Base-by-base conservation (phyloP, 2,113 vertebrate genomes). In the Eidolon helvum region DNA sequence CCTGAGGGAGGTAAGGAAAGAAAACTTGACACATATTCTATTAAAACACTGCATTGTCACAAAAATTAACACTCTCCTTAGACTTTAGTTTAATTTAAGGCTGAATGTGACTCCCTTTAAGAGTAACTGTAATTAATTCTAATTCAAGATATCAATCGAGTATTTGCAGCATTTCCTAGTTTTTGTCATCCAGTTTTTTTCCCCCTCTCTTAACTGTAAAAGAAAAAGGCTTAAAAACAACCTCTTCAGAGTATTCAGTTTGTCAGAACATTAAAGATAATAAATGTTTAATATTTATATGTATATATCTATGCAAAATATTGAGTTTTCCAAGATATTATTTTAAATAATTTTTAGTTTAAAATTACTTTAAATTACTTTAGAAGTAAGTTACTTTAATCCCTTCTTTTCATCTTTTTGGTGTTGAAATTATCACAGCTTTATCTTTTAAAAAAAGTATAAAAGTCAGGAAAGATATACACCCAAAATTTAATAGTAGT, bases 1-100 rank as follows among this genome's bases (percentile, higher is more conserved):
- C 97, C 99, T 98, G 86, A 35, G 4, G 66, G 50, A 66, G 18
- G 22, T 24, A 35, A 50, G 63, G 38, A 65, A 78, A 95, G 48
- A 63, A 61, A 65, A 65, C 16, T 7, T 19, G n/a, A 38, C 6
- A 48, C 22, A 61, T 10, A 14, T 5, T 43, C 43, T 38, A 4
- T 26, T 4, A 35, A 87, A 87, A 33, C 10, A 22, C 33, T 18
- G 21, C 1, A 10, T 0, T 30, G 72, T 77, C 74, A 38, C 71
- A 61, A 26, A 79, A n/a, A 40, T 30, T 6, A 75, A 24, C 26
- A 35, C 30, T 83, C 43, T n/a, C 53, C 50, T 50, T 43, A 82
- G 38, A 57, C 16, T 55, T 48, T 16, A 75, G 26, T 61, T 57
- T 33, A n/a, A 77, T 50, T 38, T 80, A 21, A 82, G 28, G 50